These are phyloP conservation scores for Anas acuta DNA, from an alignment of 2,797 vertebrate genomes.

Conservation along the genomic window DNA sequence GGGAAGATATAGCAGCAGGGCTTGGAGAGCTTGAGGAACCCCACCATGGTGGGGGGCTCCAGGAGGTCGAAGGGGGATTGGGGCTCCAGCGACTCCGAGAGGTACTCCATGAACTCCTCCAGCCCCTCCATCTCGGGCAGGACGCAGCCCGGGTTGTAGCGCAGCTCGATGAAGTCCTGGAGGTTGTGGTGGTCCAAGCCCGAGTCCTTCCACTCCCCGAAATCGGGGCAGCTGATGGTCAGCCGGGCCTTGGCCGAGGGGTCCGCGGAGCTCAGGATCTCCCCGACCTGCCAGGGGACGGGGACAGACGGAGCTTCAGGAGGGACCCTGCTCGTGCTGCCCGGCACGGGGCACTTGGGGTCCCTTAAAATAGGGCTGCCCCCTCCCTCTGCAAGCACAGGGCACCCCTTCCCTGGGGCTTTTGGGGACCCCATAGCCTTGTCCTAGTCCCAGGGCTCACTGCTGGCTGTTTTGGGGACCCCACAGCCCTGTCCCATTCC, in stretches of 20 bases:
- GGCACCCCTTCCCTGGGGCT: not conserved
- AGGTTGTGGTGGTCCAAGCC: slow-evolving; percentile 77
- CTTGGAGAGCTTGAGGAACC: slow-evolving; percentile 91
- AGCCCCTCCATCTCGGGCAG: slow-evolving; percentile 90
- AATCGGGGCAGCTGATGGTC: slow-evolving; percentile 88
- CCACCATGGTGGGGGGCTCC: slow-evolving; percentile 88
- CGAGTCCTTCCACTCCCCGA: slow-evolving; percentile 84
- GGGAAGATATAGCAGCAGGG: slow-evolving; percentile 98
- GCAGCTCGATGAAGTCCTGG: slow-evolving; percentile 79
- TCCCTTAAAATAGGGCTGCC: not conserved
- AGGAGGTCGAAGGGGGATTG: slow-evolving; percentile 90
- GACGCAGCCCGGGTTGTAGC: slow-evolving; percentile 80
- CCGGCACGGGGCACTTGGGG: not conserved
- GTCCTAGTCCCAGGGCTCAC: accelerated
- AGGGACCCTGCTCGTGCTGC: not conserved
- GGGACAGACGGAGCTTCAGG: not conserved
- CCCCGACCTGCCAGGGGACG: slow-evolving; percentile 78
- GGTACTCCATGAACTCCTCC: slow-evolving; percentile 91
- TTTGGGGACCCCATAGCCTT: not conserved
- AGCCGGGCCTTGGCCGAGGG: slow-evolving; percentile 76
- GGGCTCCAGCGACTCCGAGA: slow-evolving; percentile 89
- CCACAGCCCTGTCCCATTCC: not conserved
- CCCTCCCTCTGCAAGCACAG: not conserved
- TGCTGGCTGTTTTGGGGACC: no score
- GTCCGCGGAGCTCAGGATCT: slow-evolving; percentile 78